Percentiles rank a stretch among this genome's conserved stretches.
These are phyloP conservation scores for Anoura caudifer DNA, from an alignment of 2,113 vertebrate genomes.

Conservation along the genomic window DNA sequence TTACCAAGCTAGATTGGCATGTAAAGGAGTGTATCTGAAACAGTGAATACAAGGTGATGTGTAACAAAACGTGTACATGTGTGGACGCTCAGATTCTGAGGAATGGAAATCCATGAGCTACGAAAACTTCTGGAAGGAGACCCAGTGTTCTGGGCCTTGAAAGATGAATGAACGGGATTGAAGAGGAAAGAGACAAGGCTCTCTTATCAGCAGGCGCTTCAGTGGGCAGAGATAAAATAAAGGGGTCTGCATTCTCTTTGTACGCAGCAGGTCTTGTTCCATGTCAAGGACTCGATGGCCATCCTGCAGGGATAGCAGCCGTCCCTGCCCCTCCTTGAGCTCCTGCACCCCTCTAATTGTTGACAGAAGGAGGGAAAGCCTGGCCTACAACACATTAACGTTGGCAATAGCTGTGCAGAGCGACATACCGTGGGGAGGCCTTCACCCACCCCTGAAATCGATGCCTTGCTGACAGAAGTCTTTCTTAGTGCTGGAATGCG, in stretches of 20 bases:
- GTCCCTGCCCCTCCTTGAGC: neutral
- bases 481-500: conserved; percentile 13
- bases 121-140: neutral
- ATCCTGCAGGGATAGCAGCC: neutral
- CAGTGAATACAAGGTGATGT: neutral
- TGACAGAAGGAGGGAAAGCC: neutral
- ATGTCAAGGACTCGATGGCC: neutral
- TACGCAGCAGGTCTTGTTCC: neutral
- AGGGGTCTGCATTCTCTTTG: neutral
- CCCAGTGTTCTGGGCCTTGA: neutral
- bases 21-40: neutral
- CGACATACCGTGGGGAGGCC: neutral
- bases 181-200: neutral
- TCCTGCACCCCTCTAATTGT: neutral
- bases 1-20: neutral
- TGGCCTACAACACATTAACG: neutral
- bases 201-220: neutral
- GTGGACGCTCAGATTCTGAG: neutral
- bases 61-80: neutral
- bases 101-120: neutral
- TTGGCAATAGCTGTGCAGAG: neutral
- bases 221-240: neutral
- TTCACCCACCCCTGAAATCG: conserved; percentile 41
- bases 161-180: neutral
- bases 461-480: conserved; percentile 48